Evolutionary conservation across 2,888 invertebrate genomes (phyloP).

Genomic region (Iselma pallidipennis): DNA sequence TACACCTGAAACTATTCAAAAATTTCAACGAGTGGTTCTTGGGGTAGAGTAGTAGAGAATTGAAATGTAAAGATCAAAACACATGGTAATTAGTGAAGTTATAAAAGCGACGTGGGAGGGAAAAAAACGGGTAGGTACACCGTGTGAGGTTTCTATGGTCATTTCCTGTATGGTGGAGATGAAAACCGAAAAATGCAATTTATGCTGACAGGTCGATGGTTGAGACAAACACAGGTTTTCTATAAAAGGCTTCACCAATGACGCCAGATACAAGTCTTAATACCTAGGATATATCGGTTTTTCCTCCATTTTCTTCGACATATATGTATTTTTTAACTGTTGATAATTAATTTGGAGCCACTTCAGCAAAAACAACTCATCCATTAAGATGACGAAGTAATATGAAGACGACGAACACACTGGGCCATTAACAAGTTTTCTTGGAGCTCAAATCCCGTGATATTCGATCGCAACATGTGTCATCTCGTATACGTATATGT

Average conservation of each 20-base stretch:
- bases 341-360: constrained; percentile 53
- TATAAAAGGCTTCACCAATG: not conserved
- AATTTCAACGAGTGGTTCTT: not conserved
- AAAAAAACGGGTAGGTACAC: too few species aligned
- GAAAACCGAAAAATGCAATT: not conserved
- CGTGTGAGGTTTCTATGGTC: not conserved
- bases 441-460: constrained; percentile 41
- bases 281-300: not conserved
- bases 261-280: not conserved
- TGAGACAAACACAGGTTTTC: not conserved
- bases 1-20: not conserved
- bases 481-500: constrained; percentile 33
- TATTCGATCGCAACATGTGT: constrained; percentile 50
- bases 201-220: not conserved
- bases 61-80: not conserved
- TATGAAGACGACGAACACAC: constrained; percentile 49
- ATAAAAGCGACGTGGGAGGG: not conserved
- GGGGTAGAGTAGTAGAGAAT: too few species aligned
- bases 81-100: not conserved
- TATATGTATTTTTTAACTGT: constrained; percentile 19
- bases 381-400: constrained; percentile 50
- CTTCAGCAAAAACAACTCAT: constrained; percentile 53
- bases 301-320: not conserved
- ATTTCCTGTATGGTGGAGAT: not conserved
- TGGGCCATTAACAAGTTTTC: constrained; percentile 48